These are phyloP conservation scores for Sturnira hondurensis DNA, from an alignment of 2,113 vertebrate genomes.

Conservation along the genomic window DNA sequence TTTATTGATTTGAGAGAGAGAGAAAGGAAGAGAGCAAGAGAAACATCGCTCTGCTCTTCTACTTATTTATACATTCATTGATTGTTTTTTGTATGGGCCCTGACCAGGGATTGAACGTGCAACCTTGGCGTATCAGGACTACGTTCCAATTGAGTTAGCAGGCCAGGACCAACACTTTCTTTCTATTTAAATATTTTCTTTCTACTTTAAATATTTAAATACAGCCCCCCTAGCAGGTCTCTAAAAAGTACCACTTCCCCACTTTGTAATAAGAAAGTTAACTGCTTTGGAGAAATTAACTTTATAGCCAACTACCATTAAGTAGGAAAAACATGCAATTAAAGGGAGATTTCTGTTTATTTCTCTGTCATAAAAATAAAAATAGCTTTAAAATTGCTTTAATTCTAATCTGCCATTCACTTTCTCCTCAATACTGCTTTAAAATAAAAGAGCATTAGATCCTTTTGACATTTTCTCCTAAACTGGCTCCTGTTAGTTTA, in stretches of 20 bases:
- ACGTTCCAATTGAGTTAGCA: too few species aligned
- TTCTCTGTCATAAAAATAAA: not conserved
- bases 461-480: not conserved
- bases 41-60: too few species aligned
- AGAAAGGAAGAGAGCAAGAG: too few species aligned
- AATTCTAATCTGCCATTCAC: not conserved
- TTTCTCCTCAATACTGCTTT: not conserved
- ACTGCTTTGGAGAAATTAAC: not conserved
- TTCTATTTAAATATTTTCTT: not conserved
- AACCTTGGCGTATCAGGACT: too few species aligned
- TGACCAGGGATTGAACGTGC: too few species aligned
- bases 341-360: not conserved
- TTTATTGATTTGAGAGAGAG: too few species aligned
- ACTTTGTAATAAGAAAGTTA: not conserved
- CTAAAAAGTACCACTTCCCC: not conserved
- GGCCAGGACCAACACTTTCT: not conserved
- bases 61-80: too few species aligned
- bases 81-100: too few species aligned
- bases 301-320: not conserved
- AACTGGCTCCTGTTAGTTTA: not conserved
- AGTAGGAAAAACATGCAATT: not conserved
- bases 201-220: too few species aligned
- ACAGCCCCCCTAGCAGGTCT: not conserved
- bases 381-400: not conserved
- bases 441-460: not conserved